Percentiles rank a stretch among this genome's conserved stretches.
Evolutionary conservation across 2,888 invertebrate genomes (phyloP).

Genomic region (Bellardia pandia): DNA sequence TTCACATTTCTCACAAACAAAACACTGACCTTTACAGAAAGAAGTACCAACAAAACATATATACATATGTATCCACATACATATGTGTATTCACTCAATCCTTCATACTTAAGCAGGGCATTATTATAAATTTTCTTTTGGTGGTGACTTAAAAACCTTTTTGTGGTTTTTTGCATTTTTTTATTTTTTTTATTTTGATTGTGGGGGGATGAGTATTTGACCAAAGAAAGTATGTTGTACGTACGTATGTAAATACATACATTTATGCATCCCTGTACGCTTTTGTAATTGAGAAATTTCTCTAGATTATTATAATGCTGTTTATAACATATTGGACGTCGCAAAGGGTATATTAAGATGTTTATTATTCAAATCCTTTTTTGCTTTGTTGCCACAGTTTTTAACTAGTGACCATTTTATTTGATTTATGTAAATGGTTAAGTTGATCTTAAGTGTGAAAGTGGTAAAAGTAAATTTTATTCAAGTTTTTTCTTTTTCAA

Average conservation of each 20-base stretch:
- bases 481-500: no score
- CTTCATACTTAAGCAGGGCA: slow-evolving; percentile 2
- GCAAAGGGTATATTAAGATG: background rate
- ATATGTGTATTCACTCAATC: background rate
- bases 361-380: slow-evolving; percentile 16
- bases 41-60: slow-evolving; percentile 22
- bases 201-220: background rate
- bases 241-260: background rate
- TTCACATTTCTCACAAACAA: slow-evolving; percentile 8
- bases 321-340: slow-evolving; percentile 13
- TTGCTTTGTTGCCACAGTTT: no score
- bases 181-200: background rate
- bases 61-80: slow-evolving; percentile 2
- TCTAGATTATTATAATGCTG: background rate
- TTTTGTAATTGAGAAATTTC: slow-evolving; percentile 30
- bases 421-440: no score
- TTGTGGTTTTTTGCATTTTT: background rate
- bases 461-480: no score
- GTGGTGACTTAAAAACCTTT: slow-evolving; percentile 21
- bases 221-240: background rate
- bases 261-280: background rate
- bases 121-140: slow-evolving; percentile 11
- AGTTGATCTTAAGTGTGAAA: no score
- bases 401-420: no score
- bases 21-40: slow-evolving; percentile 59